A percentile compares a stretch with the other conserved stretches of the same genome.
These are phyloP conservation scores for Manis crassicaudata DNA, from an alignment of 2,797 vertebrate species.

Conservation along the genomic window DNA sequence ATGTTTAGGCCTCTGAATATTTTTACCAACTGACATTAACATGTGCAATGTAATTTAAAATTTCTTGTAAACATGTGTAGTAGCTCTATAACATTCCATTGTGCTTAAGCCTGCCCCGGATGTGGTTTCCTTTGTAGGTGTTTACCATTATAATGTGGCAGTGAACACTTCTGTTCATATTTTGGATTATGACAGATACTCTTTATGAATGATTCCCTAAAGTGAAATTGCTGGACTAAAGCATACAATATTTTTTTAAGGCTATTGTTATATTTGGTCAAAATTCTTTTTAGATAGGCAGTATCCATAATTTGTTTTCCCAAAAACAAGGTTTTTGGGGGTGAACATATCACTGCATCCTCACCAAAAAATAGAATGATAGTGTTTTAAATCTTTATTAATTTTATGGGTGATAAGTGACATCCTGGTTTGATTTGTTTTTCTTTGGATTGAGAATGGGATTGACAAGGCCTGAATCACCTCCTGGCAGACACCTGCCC, in stretches of 20 bases:
- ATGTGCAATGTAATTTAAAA: not conserved
- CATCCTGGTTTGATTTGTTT: not conserved
- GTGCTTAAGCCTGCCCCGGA: not conserved
- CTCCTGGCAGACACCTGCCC: not conserved
- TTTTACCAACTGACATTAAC: not conserved
- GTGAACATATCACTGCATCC: rapidly evolving
- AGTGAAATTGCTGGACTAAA: not conserved
- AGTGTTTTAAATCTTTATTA: not conserved
- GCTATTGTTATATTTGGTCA: not conserved
- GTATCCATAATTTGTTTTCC: not conserved
- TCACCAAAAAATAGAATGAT: not conserved
- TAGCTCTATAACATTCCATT: rapidly evolving
- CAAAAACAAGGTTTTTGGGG: not conserved
- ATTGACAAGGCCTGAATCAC: not conserved
- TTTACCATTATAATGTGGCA: not conserved
- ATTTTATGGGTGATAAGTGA: not conserved
- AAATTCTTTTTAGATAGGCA: not conserved
- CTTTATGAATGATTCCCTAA: not conserved
- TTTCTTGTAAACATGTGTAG: too few relatives aligned
- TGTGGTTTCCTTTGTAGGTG: not conserved
- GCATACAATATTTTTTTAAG: not conserved
- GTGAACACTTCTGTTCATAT: not conserved
- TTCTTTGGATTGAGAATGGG: not conserved
- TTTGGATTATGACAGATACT: not conserved
- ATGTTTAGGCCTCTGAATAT: not conserved